phyloP scores from a whole-genome alignment of 2,888 invertebrate genomes.

The Prenolepis imparis region DNA sequence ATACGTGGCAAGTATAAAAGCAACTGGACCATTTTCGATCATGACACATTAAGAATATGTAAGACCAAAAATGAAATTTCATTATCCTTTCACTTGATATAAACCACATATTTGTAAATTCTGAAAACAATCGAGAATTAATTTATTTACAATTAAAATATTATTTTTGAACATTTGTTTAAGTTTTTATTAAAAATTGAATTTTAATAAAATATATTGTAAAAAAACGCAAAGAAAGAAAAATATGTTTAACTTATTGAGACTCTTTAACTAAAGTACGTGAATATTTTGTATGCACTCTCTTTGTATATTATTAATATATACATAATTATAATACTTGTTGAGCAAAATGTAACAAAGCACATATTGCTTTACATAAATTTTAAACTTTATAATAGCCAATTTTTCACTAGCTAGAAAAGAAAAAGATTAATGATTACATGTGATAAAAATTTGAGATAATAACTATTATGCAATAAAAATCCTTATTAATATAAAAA shows the following conservation, averaged over 20 bases:
- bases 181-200: neutral
- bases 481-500: neutral
- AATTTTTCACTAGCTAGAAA: neutral
- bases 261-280: neutral
- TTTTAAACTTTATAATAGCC: neutral
- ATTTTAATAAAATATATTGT: neutral
- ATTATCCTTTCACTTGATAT: neutral
- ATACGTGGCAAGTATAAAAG: neutral
- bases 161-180: neutral
- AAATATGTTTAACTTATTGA: slow-evolving; percentile 16
- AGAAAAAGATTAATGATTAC: slow-evolving; percentile 19
- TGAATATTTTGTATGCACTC: neutral
- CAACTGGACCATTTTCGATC: neutral
- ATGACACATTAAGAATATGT: neutral
- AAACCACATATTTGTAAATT: neutral
- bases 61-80: neutral
- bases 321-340: neutral
- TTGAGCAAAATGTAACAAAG: neutral
- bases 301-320: neutral
- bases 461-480: slow-evolving; percentile 20
- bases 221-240: neutral
- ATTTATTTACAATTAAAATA: neutral
- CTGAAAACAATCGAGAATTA: slow-evolving; percentile 1
- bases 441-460: slow-evolving; percentile 13
- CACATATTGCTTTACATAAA: neutral